phyloP scores from a whole-genome alignment of 1,140 invertebrate species.

The Copidosoma floridanum region DNA sequence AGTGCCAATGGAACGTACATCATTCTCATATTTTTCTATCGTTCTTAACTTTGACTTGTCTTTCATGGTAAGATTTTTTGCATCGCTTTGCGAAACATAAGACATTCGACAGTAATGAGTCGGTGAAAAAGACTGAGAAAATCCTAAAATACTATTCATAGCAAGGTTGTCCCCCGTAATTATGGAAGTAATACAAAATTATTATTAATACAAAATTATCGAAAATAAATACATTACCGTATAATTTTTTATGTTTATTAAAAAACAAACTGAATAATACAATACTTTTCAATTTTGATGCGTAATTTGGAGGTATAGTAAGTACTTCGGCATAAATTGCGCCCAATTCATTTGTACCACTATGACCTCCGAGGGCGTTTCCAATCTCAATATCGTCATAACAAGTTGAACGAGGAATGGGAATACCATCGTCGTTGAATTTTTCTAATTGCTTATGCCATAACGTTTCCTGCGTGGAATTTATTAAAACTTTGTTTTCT shows the following conservation, averaged over 20 bases:
- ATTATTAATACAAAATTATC: constrained; percentile 18
- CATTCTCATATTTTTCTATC: constrained; percentile 7
- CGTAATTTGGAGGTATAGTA: constrained; percentile 11
- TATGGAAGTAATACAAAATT: constrained; percentile 17
- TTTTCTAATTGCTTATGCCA: constrained; percentile 8
- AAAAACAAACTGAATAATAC: constrained; percentile 8
- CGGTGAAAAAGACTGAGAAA: constrained; percentile 14
- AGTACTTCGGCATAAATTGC: constrained; percentile 16
- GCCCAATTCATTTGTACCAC: constrained; percentile 17
- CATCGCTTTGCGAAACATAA: background rate
- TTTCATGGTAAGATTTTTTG: background rate
- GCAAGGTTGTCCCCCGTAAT: constrained; percentile 26
- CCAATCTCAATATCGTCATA: constrained; percentile 28
- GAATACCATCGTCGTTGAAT: constrained; percentile 3
- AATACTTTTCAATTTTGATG: constrained; percentile 14
- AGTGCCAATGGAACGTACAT: background rate
- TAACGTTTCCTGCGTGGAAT: constrained; percentile 6
- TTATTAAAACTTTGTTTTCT: background rate
- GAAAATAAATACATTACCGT: constrained; percentile 22
- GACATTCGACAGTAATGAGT: constrained; percentile 27
- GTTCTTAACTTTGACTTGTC: background rate
- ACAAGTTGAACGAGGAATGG: constrained; percentile 27
- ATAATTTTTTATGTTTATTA: constrained; percentile 17
- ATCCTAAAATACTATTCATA: constrained; percentile 17
- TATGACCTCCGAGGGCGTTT: constrained; percentile 23